phyloP scores from a whole-genome alignment of 2,113 vertebrate species.

The human (Homo sapiens) region DNA sequence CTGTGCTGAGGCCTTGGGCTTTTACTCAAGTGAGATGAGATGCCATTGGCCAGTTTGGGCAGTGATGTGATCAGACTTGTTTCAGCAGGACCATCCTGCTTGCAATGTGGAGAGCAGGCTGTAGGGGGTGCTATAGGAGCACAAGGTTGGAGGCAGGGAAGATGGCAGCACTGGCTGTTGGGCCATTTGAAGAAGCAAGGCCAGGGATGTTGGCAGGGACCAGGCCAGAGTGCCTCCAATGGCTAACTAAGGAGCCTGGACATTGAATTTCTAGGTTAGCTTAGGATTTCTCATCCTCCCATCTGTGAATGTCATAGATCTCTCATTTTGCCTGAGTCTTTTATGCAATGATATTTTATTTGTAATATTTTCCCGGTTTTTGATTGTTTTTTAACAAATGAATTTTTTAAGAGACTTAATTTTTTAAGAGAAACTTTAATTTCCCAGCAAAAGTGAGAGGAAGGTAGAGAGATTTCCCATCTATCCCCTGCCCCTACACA shows the following conservation, averaged over 20 bases:
- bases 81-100: background rate
- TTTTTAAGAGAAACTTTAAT: background rate
- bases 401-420: background rate
- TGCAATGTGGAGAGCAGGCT: background rate
- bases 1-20: background rate
- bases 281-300: background rate
- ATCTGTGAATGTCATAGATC: background rate
- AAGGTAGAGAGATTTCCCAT: background rate
- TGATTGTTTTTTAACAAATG: background rate
- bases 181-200: background rate
- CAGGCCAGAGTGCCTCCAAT: no score
- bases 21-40: background rate
- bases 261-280: background rate
- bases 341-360: background rate
- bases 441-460: background rate
- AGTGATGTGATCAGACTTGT: background rate
- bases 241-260: background rate
- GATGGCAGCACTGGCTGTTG: no score
- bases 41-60: background rate
- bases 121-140: background rate
- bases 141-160: background rate
- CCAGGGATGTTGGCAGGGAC: background rate
- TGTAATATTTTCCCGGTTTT: background rate
- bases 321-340: background rate
- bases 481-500: background rate